These are phyloP conservation scores for Apaloderma vittatum DNA, from an alignment of 2,113 vertebrate genomes.

Conservation along the genomic window DNA sequence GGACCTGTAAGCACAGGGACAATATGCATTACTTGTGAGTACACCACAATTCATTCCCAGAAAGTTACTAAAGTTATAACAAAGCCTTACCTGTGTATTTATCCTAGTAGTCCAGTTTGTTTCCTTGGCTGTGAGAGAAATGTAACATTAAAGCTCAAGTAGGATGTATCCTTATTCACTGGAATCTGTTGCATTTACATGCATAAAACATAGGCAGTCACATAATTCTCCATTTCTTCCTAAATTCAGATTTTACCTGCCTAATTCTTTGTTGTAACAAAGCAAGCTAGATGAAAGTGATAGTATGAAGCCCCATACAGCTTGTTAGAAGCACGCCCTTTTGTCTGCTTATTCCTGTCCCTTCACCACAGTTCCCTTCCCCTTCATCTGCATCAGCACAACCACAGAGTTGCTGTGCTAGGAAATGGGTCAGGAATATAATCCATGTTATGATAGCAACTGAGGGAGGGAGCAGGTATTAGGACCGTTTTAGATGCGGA, in stretches of 20 bases:
- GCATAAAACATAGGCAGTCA: neutral
- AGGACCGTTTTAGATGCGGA: neutral
- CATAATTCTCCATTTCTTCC: neutral
- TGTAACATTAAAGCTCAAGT: neutral
- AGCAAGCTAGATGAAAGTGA: neutral
- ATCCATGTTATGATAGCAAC: neutral
- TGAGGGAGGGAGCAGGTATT: neutral
- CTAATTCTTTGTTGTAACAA: neutral
- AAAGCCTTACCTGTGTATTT: neutral
- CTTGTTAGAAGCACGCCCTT: neutral
- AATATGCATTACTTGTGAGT: neutral
- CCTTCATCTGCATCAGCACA: neutral
- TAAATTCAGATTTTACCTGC: neutral
- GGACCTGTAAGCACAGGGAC: rapidly evolving
- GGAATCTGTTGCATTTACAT: neutral
- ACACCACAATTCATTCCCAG: neutral
- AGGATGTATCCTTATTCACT: neutral
- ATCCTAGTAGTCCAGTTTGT: neutral
- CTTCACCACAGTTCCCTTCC: neutral
- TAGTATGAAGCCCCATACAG: too few relatives aligned
- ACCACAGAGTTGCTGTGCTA: neutral
- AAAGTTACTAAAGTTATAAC: neutral
- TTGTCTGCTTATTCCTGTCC: neutral
- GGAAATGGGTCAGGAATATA: neutral
- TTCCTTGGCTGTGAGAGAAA: neutral